These are phyloP conservation scores for Ia io DNA, from an alignment of 2,113 vertebrate species.

Conservation along the genomic window DNA sequence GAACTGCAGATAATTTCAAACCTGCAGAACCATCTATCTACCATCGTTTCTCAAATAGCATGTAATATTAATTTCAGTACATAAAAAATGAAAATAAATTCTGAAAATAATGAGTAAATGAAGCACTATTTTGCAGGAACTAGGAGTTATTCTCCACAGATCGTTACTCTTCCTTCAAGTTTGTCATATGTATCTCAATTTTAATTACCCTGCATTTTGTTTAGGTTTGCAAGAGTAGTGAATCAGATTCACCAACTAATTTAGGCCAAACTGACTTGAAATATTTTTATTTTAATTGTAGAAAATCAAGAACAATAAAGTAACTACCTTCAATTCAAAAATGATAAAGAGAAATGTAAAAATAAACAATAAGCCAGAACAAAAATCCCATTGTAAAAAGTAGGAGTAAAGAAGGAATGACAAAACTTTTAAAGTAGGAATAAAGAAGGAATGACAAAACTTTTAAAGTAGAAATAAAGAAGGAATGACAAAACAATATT, in stretches of 20 bases:
- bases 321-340: neutral
- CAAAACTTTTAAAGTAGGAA: neutral
- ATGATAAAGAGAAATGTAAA: neutral
- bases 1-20: neutral
- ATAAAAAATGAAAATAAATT: neutral
- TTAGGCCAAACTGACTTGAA: neutral
- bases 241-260: neutral
- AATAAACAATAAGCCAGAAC: neutral
- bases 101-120: neutral
- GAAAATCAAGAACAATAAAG: neutral
- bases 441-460: neutral
- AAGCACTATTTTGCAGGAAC: neutral
- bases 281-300: neutral
- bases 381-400: neutral
- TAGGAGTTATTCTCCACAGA: neutral
- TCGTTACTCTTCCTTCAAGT: neutral
- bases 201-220: neutral
- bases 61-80: neutral
- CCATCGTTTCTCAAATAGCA: neutral
- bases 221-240: neutral
- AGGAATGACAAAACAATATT: neutral
- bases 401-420: neutral
- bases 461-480: neutral
- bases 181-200: neutral
- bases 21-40: neutral